Conservation (phyloP, 2,797 vertebrate species). For the Pangasius macronema region DNA sequence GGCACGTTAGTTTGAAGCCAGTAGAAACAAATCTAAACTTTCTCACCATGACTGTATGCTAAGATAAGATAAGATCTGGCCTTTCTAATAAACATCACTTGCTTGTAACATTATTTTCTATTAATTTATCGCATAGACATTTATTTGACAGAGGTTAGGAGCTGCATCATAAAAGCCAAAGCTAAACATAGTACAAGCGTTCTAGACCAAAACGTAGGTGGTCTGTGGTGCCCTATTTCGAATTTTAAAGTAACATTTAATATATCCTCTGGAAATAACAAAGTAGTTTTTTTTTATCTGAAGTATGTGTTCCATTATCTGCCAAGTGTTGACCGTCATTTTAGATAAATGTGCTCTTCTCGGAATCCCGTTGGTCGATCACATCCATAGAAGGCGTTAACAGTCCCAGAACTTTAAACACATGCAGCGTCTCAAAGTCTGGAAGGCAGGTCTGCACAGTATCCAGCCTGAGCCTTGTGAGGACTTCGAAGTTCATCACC, state of each 20-base stretch:
- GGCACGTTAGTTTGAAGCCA: neutral
- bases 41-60: neutral
- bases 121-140: no score
- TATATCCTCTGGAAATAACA: neutral
- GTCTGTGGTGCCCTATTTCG: neutral
- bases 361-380: conserved; percentile 32
- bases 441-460: conserved; percentile 36
- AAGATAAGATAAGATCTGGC: neutral
- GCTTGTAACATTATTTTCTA: neutral
- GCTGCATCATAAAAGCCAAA: neutral
- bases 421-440: conserved; percentile 39
- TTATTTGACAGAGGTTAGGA: neutral
- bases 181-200: neutral
- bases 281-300: conserved; percentile 12
- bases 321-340: conserved; percentile 25
- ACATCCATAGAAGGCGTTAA: conserved; percentile 66
- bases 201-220: neutral
- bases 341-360: conserved; percentile 24
- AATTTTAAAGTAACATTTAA: neutral
- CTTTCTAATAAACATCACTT: neutral
- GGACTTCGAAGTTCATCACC: conserved; percentile 31
- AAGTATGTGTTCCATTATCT: conserved; percentile 10
- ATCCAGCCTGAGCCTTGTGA: conserved; percentile 33
- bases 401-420: conserved; percentile 70
- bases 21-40: neutral